Base-by-base conservation (phyloP, 1,140 invertebrate species). In the Dryas iulia region DNA sequence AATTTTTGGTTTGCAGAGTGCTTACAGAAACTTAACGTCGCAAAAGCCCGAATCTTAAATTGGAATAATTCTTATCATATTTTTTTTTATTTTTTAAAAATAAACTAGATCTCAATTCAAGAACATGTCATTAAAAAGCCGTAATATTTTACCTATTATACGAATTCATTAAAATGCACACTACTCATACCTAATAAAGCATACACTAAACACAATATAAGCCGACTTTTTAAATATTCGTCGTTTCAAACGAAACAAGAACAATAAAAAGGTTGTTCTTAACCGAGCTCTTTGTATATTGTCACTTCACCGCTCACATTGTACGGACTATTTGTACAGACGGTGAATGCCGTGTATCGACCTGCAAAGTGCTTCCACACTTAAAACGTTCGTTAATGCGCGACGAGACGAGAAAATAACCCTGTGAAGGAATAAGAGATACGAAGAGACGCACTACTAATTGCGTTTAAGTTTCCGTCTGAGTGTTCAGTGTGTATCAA, bases 241-340 rank as follows among this genome's bases (percentile, higher is more conserved):
- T 54, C 53, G 11, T 6, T 25, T 54, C 12, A 31, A 25, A 8
- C 12, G 18, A 24, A 24, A 53, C 35, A 52, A 62, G 59, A 53
- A 62, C 39, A 62, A 53, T 62, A 35, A 53, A 30, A 53, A 7
- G 7, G 4, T 30, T 18, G 18, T 31, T 31, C 33, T 26, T 60
- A 39, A 60, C 59, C 26, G 26, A 62, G n/a, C 26, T 25, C 60
- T 62, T 62, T 62, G 60, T 52, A 53, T n/a, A 26, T n/a, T 53
- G 47, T 62, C 25, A 53, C 60, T 11, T 21, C 39, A 62, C 26
- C 59, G 23, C 53, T 54, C 53, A 54, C 53, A 25, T 54, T 54
- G 60, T 52, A 25, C 21, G 21, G 23, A 54, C 21, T 53, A 23
- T 53, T 25, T 24, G 12, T 62, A 53, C 26, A 14, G 59, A 53